phyloP scores from a whole-genome alignment of 2,888 invertebrate genomes.

The Selenia dentaria region DNA sequence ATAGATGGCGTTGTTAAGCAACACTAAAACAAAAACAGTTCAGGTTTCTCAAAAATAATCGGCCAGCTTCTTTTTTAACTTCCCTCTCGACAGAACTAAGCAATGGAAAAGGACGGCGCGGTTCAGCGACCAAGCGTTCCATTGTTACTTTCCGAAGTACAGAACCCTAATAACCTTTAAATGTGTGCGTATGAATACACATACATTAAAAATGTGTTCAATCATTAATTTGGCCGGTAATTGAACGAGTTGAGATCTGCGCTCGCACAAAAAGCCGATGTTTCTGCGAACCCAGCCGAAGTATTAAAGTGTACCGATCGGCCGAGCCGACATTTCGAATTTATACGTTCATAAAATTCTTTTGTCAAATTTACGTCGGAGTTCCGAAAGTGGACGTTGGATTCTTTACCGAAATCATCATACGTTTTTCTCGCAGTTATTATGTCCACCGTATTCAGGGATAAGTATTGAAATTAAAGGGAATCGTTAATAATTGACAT shows the following conservation, averaged over 20 bases:
- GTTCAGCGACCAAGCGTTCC: too few relatives aligned
- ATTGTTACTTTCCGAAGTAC: background rate
- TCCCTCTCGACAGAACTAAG: too few relatives aligned
- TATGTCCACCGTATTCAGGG: conserved; percentile 44
- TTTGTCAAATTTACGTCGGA: conserved; percentile 81
- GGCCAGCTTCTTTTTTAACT: too few relatives aligned
- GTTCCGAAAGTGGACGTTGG: conserved; percentile 61
- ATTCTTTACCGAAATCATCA: conserved; percentile 79
- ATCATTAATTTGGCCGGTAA: conserved; percentile 81
- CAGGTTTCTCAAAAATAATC: too few relatives aligned
- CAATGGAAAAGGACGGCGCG: too few relatives aligned
- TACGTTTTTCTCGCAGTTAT: conserved; percentile 69
- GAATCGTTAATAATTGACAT: background rate
- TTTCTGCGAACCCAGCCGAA: conserved; percentile 66
- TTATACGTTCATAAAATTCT: conserved; percentile 82
- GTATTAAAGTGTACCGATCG: conserved; percentile 68
- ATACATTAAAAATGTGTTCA: conserved; percentile 72
- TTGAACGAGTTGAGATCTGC: conserved; percentile 72
- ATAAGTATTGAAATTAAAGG: background rate
- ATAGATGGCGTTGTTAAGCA: too few relatives aligned
- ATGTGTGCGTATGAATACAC: conserved; percentile 46
- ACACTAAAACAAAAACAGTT: too few relatives aligned
- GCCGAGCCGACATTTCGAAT: conserved; percentile 62
- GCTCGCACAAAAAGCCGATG: conserved; percentile 65
- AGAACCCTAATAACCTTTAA: conserved; percentile 15